Conservation (phyloP, 2,113 vertebrate genomes). For the Geococcyx californianus region DNA sequence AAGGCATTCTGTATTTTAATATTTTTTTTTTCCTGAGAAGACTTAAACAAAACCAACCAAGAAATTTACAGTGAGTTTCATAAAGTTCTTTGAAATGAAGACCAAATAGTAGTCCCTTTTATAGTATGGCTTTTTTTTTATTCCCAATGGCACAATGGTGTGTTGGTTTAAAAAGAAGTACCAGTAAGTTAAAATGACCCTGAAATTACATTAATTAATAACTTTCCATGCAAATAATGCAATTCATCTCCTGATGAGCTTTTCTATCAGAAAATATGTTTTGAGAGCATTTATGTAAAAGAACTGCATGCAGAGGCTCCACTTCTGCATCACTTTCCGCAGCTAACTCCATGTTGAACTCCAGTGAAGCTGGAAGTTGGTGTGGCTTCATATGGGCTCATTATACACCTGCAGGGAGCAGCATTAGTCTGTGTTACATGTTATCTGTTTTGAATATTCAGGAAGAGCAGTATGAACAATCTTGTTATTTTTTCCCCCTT, state of each 20-base stretch:
- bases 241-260: neutral
- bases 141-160: neutral
- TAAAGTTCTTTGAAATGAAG: neutral
- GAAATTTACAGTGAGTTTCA: neutral
- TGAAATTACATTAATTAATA: neutral
- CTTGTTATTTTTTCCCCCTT: neutral
- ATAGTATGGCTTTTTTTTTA: neutral
- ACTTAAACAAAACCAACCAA: neutral
- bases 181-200: neutral
- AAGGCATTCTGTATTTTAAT: neutral
- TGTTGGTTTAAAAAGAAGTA: neutral
- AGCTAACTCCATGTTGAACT: conserved; percentile 3
- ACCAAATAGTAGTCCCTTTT: neutral
- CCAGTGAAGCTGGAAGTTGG: neutral
- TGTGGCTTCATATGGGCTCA: neutral
- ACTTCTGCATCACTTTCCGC: neutral
- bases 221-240: neutral
- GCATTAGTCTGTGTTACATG: neutral
- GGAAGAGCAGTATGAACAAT: neutral
- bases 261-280: neutral
- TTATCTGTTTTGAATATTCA: neutral
- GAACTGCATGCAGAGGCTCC: neutral
- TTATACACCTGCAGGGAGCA: conserved; percentile 53
- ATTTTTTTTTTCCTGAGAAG: neutral
- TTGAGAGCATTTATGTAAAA: neutral